Conservation (phyloP, 2,888 invertebrate species). For the Volucella inanis region DNA sequence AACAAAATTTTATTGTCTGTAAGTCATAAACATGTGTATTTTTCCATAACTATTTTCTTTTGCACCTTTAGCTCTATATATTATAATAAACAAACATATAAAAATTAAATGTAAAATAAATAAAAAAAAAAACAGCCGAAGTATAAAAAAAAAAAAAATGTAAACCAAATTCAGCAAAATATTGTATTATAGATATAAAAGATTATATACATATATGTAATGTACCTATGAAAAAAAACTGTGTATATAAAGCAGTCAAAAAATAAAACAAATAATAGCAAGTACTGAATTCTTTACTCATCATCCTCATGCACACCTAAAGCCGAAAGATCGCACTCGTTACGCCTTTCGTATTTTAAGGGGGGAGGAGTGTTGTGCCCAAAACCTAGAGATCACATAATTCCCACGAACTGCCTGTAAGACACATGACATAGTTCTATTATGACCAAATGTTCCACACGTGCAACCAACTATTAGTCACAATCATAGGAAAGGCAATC, state of each 20-base stretch:
- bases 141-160: too few species aligned
- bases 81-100: conserved; percentile 11
- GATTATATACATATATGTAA: not conserved
- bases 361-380: conserved; percentile 18
- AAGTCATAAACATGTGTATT: conserved; percentile 11
- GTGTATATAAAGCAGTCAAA: not conserved
- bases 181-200: not conserved
- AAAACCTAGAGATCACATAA: not conserved
- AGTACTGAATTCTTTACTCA: not conserved
- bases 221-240: not conserved
- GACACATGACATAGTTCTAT: too few species aligned
- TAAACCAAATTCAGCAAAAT: not conserved
- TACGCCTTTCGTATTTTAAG: conserved; percentile 12
- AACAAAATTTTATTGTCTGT: conserved; percentile 2
- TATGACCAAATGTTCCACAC: too few species aligned
- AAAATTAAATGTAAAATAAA: conserved; percentile 5
- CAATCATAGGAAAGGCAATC: too few species aligned
- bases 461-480: too few species aligned
- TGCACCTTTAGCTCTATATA: conserved; percentile 8
- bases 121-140: conserved; percentile 3
- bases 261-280: too few species aligned
- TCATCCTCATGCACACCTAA: not conserved
- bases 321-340: conserved; percentile 30
- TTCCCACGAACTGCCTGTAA: too few species aligned
- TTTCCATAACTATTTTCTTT: conserved; percentile 4